These are phyloP conservation scores for Eutolmus rufibarbis DNA, from an alignment of 2,888 invertebrate genomes.

Conservation along the genomic window DNA sequence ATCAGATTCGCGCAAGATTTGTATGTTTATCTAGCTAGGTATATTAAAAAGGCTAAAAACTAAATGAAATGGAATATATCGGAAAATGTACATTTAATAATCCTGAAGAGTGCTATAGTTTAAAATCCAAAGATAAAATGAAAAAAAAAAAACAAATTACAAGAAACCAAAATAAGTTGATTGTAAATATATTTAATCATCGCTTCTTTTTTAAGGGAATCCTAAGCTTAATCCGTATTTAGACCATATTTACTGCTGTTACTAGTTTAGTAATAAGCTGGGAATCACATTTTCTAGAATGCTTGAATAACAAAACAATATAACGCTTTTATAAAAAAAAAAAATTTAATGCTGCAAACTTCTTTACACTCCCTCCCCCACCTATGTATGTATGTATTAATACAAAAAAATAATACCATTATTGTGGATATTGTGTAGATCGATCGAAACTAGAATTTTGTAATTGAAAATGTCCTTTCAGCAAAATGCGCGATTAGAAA, in stretches of 20 bases:
- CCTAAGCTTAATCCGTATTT: conserved; percentile 1
- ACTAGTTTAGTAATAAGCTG: not conserved
- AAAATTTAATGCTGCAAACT: not conserved
- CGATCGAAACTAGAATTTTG: conserved; percentile 13
- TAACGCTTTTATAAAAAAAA: not conserved
- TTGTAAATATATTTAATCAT: not conserved
- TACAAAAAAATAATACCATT: not conserved
- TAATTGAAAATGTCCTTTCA: not conserved
- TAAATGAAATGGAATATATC: not conserved
- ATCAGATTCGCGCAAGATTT: conserved; percentile 13
- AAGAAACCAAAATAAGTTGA: not conserved
- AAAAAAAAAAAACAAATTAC: not conserved
- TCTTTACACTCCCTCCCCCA: conserved; percentile 12
- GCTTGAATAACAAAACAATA: not conserved
- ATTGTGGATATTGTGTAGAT: conserved; percentile 7
- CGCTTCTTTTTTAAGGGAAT: not conserved
- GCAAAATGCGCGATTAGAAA: not conserved
- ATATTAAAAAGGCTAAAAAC: not conserved
- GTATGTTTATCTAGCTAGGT: conserved; percentile 30
- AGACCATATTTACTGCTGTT: not conserved
- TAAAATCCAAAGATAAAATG: conserved; percentile 1
- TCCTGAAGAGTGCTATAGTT: conserved; percentile 28
- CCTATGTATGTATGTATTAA: conserved; percentile 21
- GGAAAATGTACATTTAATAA: conserved; percentile 20
- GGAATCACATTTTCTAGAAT: not conserved